phyloP scores from a whole-genome alignment of 1,140 invertebrate genomes.

The Drosophila asahinai region DNA sequence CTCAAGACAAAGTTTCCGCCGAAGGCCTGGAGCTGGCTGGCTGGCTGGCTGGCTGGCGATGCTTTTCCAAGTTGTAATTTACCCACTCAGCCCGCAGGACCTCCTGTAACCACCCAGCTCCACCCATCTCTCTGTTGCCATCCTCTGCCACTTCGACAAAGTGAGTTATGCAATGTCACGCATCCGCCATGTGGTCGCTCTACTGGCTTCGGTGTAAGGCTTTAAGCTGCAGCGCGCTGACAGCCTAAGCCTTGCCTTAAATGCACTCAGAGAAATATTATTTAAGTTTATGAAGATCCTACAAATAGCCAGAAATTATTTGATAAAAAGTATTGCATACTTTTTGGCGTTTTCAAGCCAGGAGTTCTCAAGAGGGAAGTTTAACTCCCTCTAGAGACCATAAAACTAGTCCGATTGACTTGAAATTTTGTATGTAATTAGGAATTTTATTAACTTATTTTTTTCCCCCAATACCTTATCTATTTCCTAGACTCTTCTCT shows the following conservation, averaged over 20 bases:
- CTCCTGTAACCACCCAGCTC: too few species aligned
- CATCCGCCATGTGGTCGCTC: slow-evolving; percentile 58
- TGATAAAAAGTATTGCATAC: neutral
- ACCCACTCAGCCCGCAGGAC: slow-evolving; percentile 26
- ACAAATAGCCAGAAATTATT: too few species aligned
- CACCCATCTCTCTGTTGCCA: neutral
- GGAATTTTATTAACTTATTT: too few species aligned
- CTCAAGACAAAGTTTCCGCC: slow-evolving; percentile 71
- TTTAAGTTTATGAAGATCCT: rapidly evolving
- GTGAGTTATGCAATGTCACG: slow-evolving; percentile 73
- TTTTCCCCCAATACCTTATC: too few species aligned
- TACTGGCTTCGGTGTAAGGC: slow-evolving; percentile 57
- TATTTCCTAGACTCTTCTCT: neutral
- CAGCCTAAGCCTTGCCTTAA: slow-evolving; percentile 47
- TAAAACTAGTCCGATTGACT: rapidly evolving
- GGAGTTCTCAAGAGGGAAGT: neutral
- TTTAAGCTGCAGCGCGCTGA: slow-evolving; percentile 69
- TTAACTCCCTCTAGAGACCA: neutral
- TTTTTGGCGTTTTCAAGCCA: neutral
- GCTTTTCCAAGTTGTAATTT: slow-evolving; percentile 61
- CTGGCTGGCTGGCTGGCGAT: slow-evolving; percentile 22
- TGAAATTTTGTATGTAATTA: neutral
- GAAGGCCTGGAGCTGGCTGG: slow-evolving; percentile 37
- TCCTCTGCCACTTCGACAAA: slow-evolving; percentile 21
- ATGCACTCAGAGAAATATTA: neutral